Evolutionary conservation across 1,140 invertebrate genomes (phyloP), one percentile per base, ranked within the genome.

Genomic region (Archivesica marissinica): DNA sequence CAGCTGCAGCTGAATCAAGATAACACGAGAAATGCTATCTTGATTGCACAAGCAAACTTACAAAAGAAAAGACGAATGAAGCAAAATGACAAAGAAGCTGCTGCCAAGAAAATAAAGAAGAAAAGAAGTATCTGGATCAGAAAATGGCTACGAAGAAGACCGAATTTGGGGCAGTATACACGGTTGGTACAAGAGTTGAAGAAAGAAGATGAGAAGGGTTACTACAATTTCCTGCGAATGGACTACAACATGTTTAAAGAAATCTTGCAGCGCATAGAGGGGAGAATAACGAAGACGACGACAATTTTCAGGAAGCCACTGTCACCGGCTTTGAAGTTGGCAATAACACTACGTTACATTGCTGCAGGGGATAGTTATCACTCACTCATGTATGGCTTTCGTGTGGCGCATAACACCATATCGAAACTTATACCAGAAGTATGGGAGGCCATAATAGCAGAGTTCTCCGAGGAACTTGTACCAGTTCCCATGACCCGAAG

Each of bases 141-240:
- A 39, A 61, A 80, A 35, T 80, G 77, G 85, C 68, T 80, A 20
- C 30, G 39, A 56, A 39, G 85, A 56, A 33, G 85, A 56, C 78
- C 50, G 35, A 6, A 78, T 54, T 84, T 50, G 59, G 86, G 81
- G 17, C 81, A 87, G n/a, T 84, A 87, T 79, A 81, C 78, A 20
- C 61, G 28, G 41, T 66, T 84, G 33, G 30, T 87, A 56, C 79
- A 83, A 23, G 86, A 87, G 56, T 35, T 87, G 2, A 78, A 84
- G 41, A 75, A 54, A n/a, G 82, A 87, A 38, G 82, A 85, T 68
- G 28, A n/a, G 17, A n/a, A 35, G 13, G 59, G 52, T 25, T 84
- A 74, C 61, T 72, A 52, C 30, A 77, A 83, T n/a, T n/a, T n/a
- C n/a, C n/a, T n/a, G n/a, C n/a, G n/a, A n/a, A n/a, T n/a, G n/a